Evolutionary conservation across 2,113 vertebrate species (phyloP).

Genomic region (Sylvia atricapilla): DNA sequence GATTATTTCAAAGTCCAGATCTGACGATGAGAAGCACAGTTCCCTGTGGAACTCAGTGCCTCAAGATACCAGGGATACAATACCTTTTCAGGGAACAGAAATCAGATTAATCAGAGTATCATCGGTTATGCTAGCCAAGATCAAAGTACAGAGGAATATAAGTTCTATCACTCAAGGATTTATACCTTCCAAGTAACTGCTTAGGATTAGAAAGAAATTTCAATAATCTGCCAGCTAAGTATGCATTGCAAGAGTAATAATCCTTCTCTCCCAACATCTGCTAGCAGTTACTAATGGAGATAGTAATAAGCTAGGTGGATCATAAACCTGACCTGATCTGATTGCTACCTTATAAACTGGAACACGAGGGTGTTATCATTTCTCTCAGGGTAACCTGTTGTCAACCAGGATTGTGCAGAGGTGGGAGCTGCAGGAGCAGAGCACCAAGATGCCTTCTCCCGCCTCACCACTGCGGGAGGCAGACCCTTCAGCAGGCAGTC

Average conservation of each 20-base stretch:
- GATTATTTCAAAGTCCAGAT: neutral
- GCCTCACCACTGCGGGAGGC: neutral
- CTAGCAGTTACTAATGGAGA: constrained; percentile 56
- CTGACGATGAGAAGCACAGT: neutral
- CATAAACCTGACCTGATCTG: constrained; percentile 50
- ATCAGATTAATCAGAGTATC: constrained; percentile 36
- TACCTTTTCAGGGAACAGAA: neutral
- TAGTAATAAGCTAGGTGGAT: constrained; percentile 58
- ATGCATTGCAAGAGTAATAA: constrained; percentile 52
- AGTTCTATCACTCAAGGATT: constrained; percentile 45
- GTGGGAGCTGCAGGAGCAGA: neutral
- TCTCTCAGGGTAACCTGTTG: neutral
- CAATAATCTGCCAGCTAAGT: constrained; percentile 50
- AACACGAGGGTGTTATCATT: neutral
- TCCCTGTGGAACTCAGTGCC: neutral
- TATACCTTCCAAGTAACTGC: constrained; percentile 51
- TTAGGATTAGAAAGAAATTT: constrained; percentile 60
- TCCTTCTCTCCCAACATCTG: constrained; percentile 49
- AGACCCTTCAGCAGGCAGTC: neutral
- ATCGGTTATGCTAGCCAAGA: constrained; percentile 2
- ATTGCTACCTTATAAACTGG: constrained; percentile 26
- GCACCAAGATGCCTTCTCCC: neutral
- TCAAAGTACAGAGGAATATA: constrained; percentile 50
- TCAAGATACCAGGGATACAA: neutral
- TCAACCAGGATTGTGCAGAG: accelerated